phyloP scores from a whole-genome alignment of 2,888 invertebrate genomes.

The Thecophora atra region DNA sequence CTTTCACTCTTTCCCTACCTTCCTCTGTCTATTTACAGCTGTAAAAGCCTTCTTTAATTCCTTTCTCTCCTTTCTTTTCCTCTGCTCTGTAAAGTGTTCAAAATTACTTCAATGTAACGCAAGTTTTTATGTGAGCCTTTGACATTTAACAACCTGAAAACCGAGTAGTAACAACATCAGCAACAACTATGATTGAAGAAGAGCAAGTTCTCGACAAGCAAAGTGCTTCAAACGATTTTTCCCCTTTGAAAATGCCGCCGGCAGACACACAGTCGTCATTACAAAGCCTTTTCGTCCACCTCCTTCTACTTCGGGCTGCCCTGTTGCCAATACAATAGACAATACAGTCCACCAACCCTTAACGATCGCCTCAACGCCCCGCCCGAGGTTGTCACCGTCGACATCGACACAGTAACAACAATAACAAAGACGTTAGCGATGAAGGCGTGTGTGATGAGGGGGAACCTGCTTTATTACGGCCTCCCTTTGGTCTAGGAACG shows the following conservation, averaged over 20 bases:
- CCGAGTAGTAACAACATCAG: slow-evolving; percentile 1
- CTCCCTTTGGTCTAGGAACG: not conserved
- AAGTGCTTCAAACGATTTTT: slow-evolving; percentile 20
- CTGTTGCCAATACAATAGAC: not conserved
- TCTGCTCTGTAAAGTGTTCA: no score
- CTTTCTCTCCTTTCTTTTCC: no score
- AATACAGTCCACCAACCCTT: no score
- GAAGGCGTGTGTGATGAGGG: not conserved
- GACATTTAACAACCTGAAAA: slow-evolving; percentile 16
- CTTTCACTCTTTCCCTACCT: no score
- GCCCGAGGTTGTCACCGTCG: not conserved
- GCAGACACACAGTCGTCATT: slow-evolving; percentile 46
- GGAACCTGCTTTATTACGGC: slow-evolving; percentile 21
- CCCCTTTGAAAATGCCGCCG: slow-evolving; percentile 46
- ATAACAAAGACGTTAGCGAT: not conserved
- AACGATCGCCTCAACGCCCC: not conserved
- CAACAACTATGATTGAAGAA: not conserved
- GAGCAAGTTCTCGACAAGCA: not conserved
- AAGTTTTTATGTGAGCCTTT: slow-evolving; percentile 3
- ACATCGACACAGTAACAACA: not conserved
- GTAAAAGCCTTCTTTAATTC: no score
- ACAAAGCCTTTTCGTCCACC: not conserved
- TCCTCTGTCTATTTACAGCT: no score
- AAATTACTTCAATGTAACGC: no score
- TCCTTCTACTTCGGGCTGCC: not conserved